Base-by-base conservation (phyloP, 2,888 invertebrate genomes). In the Agrotis exclamationis region DNA sequence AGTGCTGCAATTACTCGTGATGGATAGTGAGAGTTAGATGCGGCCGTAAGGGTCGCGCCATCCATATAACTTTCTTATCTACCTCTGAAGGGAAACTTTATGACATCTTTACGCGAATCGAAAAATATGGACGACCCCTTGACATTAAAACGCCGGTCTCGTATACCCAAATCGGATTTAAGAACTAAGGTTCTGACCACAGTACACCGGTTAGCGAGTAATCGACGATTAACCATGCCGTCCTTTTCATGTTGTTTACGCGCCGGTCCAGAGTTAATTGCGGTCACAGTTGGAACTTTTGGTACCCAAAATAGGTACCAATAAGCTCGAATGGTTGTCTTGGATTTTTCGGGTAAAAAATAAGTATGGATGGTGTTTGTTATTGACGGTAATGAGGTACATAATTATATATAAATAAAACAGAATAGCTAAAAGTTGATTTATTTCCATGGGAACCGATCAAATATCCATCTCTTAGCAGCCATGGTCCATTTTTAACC, bases 61-160 rank as follows among this genome's bases (percentile, higher is more conserved):
- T 90, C 91, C 91, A 91, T 93, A 93, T 92, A 93, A 94, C 93
- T 94, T 93, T 91, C 94, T 94, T 94, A 93, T 94, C 93, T 94
- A 88, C 91, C 91, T 93, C 82, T 89, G 89, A 91, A 92, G 90
- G 89, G 91, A 90, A 94, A 93, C 92, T 93, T 94, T 93, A 93
- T 93, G 94, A 94, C 93, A 93, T 93, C 93, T 93, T 94, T 93
- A 93, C 91, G 92, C 87, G 90, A 93, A 92, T 91, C 92, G 91
- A 93, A 94, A 93, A 93, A 94, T 94, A 93, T 93, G 92, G 91
- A 89, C 89, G 91, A 89, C 90, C 91, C 91, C 91, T 90, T 90
- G 88, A 89, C 90, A 91, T 91, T 92, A 91, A 87, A 91, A 91
- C 86, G 86, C 90, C 67, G 83, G 84, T 85, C 90, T 87, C 91